Evolutionary conservation across 2,113 vertebrate species (phyloP).

Genomic region (Triplophysa dalaica): DNA sequence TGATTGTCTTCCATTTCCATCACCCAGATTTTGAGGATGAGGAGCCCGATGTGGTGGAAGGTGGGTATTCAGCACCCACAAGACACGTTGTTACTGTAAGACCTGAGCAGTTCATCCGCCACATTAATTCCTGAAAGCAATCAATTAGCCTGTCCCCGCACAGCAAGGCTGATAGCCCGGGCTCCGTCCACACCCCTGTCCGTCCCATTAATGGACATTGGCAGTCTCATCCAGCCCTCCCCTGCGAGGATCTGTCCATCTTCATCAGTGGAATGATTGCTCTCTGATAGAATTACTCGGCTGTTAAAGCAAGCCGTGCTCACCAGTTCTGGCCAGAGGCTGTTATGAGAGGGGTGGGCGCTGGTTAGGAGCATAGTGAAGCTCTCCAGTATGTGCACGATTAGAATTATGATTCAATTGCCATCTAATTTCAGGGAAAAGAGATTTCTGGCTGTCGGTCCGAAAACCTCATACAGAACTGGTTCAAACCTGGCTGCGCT

Average conservation of each 20-base stretch:
- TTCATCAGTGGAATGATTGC: constrained; percentile 67
- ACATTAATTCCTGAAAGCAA: constrained; percentile 70
- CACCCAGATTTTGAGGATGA: constrained; percentile 53
- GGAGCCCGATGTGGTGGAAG: constrained; percentile 37
- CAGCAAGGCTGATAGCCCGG: constrained; percentile 58
- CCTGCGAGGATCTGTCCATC: constrained; percentile 61
- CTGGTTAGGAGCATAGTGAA: neutral
- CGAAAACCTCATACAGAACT: no score
- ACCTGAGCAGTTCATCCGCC: constrained; percentile 39
- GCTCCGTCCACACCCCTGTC: constrained; percentile 45
- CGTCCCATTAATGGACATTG: constrained; percentile 65
- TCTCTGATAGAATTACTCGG: constrained; percentile 70
- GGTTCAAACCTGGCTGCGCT: neutral
- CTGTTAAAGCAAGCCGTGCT: constrained; percentile 56
- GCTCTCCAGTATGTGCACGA: constrained; percentile 6
- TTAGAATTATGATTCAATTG: constrained; percentile 1
- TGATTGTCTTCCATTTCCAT: constrained; percentile 34
- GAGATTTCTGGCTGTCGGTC: neutral
- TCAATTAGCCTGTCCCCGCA: constrained; percentile 68
- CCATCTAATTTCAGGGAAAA: constrained; percentile 14
- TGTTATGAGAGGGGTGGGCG: neutral
- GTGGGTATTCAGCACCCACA: constrained; percentile 59
- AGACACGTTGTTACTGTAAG: constrained; percentile 48
- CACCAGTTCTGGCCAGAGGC: constrained; percentile 17
- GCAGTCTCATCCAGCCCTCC: constrained; percentile 67